Percentiles rank a stretch among this genome's conserved stretches.
Conservation (phyloP, 2,113 vertebrate genomes). For the Cebidichthys violaceus region DNA sequence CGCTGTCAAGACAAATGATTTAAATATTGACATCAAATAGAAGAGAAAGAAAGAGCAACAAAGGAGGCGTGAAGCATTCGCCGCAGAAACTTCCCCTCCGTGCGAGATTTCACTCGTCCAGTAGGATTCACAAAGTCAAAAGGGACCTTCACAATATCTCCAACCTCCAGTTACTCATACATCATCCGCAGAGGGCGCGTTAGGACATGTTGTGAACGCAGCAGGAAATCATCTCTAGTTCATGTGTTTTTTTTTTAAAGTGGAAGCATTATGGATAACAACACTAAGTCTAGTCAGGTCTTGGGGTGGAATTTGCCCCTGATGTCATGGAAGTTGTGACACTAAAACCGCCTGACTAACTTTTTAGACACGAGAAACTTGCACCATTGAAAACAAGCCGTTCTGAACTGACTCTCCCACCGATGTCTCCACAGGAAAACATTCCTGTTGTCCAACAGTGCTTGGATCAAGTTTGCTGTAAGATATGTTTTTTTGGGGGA, state of each 20-base stretch:
- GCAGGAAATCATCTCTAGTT: constrained; percentile 25
- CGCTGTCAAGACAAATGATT: constrained; percentile 72
- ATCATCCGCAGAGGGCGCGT: constrained; percentile 37
- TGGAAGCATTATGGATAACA: constrained; percentile 8
- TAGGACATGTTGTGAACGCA: constrained; percentile 46
- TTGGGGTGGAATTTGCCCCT: constrained; percentile 5
- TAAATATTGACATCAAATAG: constrained; percentile 82
- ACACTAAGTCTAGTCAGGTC: constrained; percentile 1
- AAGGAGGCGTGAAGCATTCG: constrained; percentile 55
- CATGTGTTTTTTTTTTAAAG: constrained; percentile 7
- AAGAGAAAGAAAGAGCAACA: constrained; percentile 45
- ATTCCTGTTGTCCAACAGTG: neutral
- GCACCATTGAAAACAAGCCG: neutral
- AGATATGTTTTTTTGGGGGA: neutral
- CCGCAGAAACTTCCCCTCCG: constrained; percentile 25
- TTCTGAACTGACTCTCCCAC: neutral
- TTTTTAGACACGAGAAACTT: neutral
- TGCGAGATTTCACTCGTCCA: constrained; percentile 30
- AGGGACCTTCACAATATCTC: constrained; percentile 33
- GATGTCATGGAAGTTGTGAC: constrained; percentile 6
- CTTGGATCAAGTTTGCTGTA: neutral
- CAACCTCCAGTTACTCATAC: constrained; percentile 44
- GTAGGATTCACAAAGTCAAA: constrained; percentile 54
- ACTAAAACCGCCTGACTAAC: neutral
- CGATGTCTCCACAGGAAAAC: neutral